phyloP scores from a whole-genome alignment of 2,113 vertebrate genomes.

The Actinemys pallida region DNA sequence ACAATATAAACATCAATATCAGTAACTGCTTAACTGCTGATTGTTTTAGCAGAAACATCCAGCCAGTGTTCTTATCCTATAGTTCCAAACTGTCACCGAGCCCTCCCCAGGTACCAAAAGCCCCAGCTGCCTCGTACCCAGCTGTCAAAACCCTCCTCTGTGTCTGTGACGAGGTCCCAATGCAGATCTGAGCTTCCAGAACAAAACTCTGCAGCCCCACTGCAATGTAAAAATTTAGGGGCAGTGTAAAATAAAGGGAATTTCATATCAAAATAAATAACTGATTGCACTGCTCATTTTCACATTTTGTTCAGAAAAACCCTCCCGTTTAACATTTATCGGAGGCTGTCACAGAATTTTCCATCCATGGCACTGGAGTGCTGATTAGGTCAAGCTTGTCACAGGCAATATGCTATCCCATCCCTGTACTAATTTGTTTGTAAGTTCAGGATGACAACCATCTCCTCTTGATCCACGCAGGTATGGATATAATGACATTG shows the following conservation, averaged over 20 bases:
- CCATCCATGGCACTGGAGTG: background rate
- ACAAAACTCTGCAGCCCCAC: background rate
- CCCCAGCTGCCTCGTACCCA: accelerated
- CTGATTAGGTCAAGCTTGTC: background rate
- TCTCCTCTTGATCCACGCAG: conserved; percentile 71
- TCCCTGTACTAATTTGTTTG: accelerated
- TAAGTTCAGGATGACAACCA: accelerated
- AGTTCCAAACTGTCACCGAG: background rate
- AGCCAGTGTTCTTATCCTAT: accelerated
- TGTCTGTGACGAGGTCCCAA: background rate
- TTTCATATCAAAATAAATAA: background rate
- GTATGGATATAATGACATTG: conserved; percentile 93
- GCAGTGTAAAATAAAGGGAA: background rate
- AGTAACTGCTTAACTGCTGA: background rate
- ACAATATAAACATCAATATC: accelerated
- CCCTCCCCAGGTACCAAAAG: background rate
- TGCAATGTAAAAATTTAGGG: background rate
- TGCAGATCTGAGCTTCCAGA: background rate
- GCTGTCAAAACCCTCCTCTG: background rate
- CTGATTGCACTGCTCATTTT: accelerated
- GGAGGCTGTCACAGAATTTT: background rate
- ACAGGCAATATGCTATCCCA: accelerated
- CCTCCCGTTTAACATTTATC: background rate
- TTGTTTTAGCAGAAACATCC: background rate
- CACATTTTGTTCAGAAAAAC: accelerated